Conservation (phyloP, 2,113 vertebrate species). For the Hipposideros armiger region DNA sequence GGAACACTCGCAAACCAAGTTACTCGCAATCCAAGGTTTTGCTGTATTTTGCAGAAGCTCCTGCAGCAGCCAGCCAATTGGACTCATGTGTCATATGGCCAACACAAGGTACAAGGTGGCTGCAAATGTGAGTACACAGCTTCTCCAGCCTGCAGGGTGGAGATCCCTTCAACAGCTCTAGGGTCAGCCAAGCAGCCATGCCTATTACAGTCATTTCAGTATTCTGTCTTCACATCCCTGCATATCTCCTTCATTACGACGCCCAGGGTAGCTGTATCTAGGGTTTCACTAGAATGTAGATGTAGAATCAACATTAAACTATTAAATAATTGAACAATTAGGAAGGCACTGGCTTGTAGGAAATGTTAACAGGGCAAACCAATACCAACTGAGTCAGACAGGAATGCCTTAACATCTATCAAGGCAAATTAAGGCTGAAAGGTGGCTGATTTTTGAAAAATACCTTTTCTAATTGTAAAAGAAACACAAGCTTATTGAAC, state of each 20-base stretch:
- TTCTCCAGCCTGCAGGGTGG: neutral
- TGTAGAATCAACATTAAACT: neutral
- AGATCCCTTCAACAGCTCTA: neutral
- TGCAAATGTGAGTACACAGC: neutral
- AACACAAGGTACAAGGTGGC: neutral
- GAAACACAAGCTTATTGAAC: neutral
- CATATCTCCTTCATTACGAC: neutral
- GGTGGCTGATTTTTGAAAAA: neutral
- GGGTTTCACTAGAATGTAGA: neutral
- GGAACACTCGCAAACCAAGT: no score
- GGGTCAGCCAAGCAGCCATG: neutral
- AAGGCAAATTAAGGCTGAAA: conserved; percentile 1
- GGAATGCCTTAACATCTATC: neutral
- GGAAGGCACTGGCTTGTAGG: neutral
- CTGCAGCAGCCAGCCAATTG: neutral
- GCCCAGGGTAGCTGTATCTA: neutral
- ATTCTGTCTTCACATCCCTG: neutral
- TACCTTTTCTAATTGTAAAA: neutral
- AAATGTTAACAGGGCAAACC: neutral
- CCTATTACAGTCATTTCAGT: neutral
- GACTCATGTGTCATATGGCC: neutral
- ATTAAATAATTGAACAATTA: neutral
- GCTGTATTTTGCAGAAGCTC: neutral
- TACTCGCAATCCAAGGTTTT: no score
- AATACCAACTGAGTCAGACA: neutral